Base-by-base conservation (phyloP, 1,140 invertebrate genomes). In the Drosophila prosaltans region DNA sequence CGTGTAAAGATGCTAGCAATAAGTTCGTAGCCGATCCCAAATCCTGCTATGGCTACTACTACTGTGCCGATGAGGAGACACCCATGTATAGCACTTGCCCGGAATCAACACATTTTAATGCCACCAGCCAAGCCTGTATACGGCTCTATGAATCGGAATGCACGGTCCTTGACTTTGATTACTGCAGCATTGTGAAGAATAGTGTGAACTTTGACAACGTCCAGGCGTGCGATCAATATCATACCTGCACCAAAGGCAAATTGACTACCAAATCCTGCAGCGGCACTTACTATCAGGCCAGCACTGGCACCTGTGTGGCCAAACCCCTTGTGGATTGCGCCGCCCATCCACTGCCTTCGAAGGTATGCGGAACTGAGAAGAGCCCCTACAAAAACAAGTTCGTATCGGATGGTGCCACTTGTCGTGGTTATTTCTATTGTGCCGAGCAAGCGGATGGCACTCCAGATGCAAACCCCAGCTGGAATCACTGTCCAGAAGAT, bases 361-460 rank as follows among this genome's bases (percentile, higher is more conserved):
- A 88, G 40, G 83, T 78, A 2, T 91, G 90, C 26, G 90, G 90
- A 43, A 91, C 67, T 0, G 66, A 0, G 5, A 82, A 72, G 40
- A 72, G 21, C 0, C 80, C 90, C 2, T 26, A 32, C 3, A 64
- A 10, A 2, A 80, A 91, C 32, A 51, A 30, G 24, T 74, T 70
- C 9, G 85, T 91, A 1, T 0, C 59, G 0, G 90, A 91, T 60
- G 73, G 36, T 0, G 90, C 89, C 36, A 86, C 90, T 43, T 91
- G 90, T 26, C 81, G 78, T 1, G 90, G 90, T 0, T 90, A 78
- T 30, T 91, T 91, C 68, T 86, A 55, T 39, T 91, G 90, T 24
- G 68, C 59, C 48, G 51, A 64, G 2, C 63, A 65, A 10, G 54
- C 26, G 2, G 72, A 68, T 6, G 62, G 60, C 6, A 36, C 26